Base-by-base conservation (phyloP, 2,113 vertebrate species). In the Bostrychus sinensis region DNA sequence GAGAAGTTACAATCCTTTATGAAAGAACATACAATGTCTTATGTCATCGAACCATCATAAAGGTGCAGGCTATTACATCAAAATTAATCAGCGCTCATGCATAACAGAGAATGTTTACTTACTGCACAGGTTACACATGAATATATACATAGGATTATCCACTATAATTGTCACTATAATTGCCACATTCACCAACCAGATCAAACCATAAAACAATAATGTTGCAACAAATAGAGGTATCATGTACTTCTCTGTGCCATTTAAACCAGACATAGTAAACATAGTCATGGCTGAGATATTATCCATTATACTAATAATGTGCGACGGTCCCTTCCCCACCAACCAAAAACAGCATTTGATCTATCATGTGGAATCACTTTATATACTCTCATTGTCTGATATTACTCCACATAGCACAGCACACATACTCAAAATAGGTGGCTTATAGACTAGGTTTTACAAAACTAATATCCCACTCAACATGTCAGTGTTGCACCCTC, bases 61-160 rank as follows among this genome's bases (percentile, higher is more conserved):
- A n/a, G n/a, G n/a, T n/a, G n/a, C n/a, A n/a, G n/a, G n/a, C n/a
- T n/a, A n/a, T n/a, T n/a, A n/a, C n/a, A n/a, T n/a, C n/a, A n/a
- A n/a, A n/a, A n/a, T n/a, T n/a, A n/a, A n/a, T n/a, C n/a, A n/a
- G n/a, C n/a, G n/a, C n/a, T n/a, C n/a, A n/a, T n/a, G n/a, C n/a
- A n/a, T n/a, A n/a, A n/a, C n/a, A n/a, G n/a, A n/a, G n/a, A n/a
- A n/a, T n/a, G n/a, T n/a, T n/a, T n/a, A n/a, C n/a, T n/a, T n/a
- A n/a, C n/a, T 75, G 48, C 83, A 85, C 45, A 85, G 53, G 28
- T 72, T 77, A 42, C 83, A 82, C 1, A 82, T 46, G 28, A 74
- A 81, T 26, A 84, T 65, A 23, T 81, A 79, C 82, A 84, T 84
- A 30, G 82, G 82, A 5, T 54, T 72, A 28, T 85, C 70, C 13